These are phyloP conservation scores for Monomorium pharaonis DNA, from an alignment of 1,140 invertebrate genomes.

Conservation along the genomic window DNA sequence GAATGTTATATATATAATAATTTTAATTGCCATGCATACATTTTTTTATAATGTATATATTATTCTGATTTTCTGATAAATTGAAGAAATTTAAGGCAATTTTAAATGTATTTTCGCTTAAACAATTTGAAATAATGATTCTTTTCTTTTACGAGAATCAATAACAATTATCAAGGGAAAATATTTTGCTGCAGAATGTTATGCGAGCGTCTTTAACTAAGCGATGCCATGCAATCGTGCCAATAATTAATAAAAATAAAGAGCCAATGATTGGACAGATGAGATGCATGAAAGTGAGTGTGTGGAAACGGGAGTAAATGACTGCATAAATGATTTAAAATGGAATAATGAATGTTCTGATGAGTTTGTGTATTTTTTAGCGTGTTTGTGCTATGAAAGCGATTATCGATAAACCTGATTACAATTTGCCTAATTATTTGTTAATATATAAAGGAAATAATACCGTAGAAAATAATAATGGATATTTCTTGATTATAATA, in stretches of 20 bases:
- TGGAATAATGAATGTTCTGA: constrained; percentile 24
- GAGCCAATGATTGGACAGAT: constrained; percentile 56
- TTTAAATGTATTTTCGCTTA: neutral
- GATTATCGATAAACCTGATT: neutral
- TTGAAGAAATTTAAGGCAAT: neutral
- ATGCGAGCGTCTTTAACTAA: constrained; percentile 70
- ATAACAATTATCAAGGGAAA: constrained; percentile 25
- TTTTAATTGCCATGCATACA: neutral
- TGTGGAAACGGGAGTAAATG: constrained; percentile 19
- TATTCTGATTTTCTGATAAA: neutral
- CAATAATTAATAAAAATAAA: constrained; percentile 71
- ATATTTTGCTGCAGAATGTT: constrained; percentile 47
- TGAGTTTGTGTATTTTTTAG: constrained; percentile 13
- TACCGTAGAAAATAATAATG: neutral
- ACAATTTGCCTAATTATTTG: neutral
- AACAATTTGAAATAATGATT: neutral
- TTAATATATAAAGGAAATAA: neutral
- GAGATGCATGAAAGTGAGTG: constrained; percentile 47
- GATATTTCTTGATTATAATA: neutral
- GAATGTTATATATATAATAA: neutral
- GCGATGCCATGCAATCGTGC: constrained; percentile 79
- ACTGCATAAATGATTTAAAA: neutral
- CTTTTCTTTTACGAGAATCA: constrained; percentile 53
- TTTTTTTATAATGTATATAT: neutral
- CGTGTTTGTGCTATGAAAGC: neutral